Evolutionary conservation across 92 coral and sea anemone genomes (phyloP), one percentile per base, ranked within the genome.

Genomic region (Desmophyllum pertusum): DNA sequence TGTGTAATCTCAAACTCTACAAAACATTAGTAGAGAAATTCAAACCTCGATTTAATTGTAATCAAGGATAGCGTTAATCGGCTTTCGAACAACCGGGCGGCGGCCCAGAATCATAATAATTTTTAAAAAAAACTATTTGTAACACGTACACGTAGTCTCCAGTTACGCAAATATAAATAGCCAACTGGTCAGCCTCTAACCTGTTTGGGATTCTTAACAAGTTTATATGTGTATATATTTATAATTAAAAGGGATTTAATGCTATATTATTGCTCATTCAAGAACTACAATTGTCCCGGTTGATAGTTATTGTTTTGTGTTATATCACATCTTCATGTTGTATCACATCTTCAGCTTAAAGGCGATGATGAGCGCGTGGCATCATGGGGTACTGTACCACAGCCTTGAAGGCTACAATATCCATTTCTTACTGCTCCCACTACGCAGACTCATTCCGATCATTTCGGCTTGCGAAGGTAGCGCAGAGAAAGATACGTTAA

Each of bases 401-500:
- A 17, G 18, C 21, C 21, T 48, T 14, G 53, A 13, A 17, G 19
- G 13, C 53, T 48, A 48, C 18, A 13, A 14, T 21, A 0, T 48
- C 18, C 3, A 14, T 0, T 21, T 0, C 53, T 48, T 21, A 17
- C 13, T 6, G 0, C 50, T 0, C 50, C 10, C 50, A 0, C 50
- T 48, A 2, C 19, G 53, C 33, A 27, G 33, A 25, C 29, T 10
- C 0, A 59, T 59, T 59, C 35, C 15, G 15, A 38, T 66, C 65
- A 46, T 5, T 67, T 68, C 31, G 98, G 98, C 55, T 84, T 90
- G 64, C 93, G 92, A 17, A 92, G 59, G 42, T 53, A 95, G 45
- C 98, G 88, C 53, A 95, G 83, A 13, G 94, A 81, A 29, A 93
- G 82, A 43, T 95, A 95, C 15, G 96, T 87, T 21, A 86, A 27